Evolutionary conservation across 2,888 invertebrate genomes (phyloP), one percentile per base, ranked within the genome.

Genomic region (Stegophylla sp.): DNA sequence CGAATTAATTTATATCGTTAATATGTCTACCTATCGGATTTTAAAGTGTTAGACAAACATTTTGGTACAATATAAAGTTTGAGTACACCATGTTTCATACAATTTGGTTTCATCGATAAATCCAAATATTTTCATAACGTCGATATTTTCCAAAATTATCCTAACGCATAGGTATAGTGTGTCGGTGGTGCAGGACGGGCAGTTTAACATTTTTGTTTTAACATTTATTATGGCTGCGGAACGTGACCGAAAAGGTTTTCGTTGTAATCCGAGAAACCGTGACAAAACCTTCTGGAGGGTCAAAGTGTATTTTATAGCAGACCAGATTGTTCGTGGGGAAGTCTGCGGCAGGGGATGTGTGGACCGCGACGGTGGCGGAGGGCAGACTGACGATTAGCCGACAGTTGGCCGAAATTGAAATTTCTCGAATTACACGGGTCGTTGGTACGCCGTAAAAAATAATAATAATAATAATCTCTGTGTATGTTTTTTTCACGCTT

Each of bases 361-460:
- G 12, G 12, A 12, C 20, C 61, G 3, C 20, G 43, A n/a, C 48
- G 20, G 15, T 28, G n/a, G n/a, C 7, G 23, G 53, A 53, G 61
- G 79, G 79, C 15, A 23, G 28, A 13, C 75, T 71, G 79, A 79
- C 79, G 79, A 79, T 79, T 79, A 79, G 79, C 61, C 79, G 79
- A 79, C 79, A 79, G 79, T 79, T 79, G 79, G 79, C 71, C 69
- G 79, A 79, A 79, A 79, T 79, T 79, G 79, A 79, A 79, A 79
- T 79, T 79, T 79, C 79, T 79, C 79, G 69, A 79, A 79, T 79
- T 79, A 79, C 79, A 79, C 69, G 79, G 79, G 79, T 79, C 79
- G 79, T 79, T 61, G 79, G 59, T 59, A 48, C 69, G 69, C 20
- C 61, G 79, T 71, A 71, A 69, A 79, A 79, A 77, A 77, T 56